phyloP scores from a whole-genome alignment of 2,113 vertebrate genomes.

The Erythrolamprus reginae region DNA sequence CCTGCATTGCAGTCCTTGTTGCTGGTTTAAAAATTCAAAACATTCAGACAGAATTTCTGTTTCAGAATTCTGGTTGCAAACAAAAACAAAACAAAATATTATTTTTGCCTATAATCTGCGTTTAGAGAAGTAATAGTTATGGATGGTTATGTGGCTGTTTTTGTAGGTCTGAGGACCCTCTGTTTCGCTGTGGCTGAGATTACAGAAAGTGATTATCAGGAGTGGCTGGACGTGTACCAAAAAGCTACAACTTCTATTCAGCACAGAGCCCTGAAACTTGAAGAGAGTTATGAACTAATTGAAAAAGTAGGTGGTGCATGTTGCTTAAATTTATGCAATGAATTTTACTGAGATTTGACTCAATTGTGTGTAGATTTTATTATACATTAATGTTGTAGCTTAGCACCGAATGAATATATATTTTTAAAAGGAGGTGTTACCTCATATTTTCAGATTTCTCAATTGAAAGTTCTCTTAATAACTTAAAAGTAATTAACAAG shows the following conservation, averaged over 20 bases:
- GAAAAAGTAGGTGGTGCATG: constrained; percentile 79
- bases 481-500: neutral
- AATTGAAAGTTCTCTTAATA: neutral
- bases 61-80: neutral
- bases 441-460: neutral
- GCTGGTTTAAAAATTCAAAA: neutral
- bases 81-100: no score
- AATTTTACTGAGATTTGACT: neutral
- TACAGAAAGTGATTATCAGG: constrained; percentile 86
- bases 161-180: constrained; percentile 86
- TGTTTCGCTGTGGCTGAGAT: constrained; percentile 93
- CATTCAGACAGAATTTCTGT: neutral
- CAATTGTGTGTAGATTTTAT: neutral
- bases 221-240: constrained; percentile 84
- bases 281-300: constrained; percentile 95
- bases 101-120: neutral
- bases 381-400: neutral
- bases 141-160: neutral
- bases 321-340: neutral
- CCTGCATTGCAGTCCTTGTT: no score
- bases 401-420: neutral
- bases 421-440: neutral
- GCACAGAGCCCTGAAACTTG: constrained; percentile 90
- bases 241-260: constrained; percentile 86
- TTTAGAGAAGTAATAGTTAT: constrained; percentile 1